These are phyloP conservation scores for Ooceraea biroi DNA, from an alignment of 1,140 invertebrate genomes.

Conservation along the genomic window DNA sequence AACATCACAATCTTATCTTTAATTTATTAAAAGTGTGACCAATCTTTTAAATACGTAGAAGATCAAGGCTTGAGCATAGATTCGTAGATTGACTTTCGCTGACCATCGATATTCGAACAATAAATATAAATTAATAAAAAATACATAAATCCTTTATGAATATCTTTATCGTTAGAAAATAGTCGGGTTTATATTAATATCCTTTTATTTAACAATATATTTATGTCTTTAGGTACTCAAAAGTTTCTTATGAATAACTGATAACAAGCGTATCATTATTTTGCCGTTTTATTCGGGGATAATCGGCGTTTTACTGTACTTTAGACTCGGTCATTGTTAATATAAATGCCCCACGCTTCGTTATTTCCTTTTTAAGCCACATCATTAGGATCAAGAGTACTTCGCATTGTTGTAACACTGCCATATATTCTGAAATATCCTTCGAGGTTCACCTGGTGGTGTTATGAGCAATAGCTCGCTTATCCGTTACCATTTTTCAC, in stretches of 20 bases:
- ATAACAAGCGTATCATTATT: too few species aligned
- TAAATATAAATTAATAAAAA: too few species aligned
- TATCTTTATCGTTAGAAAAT: too few species aligned
- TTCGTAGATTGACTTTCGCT: background rate
- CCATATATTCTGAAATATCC: conserved; percentile 20
- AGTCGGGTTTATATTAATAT: too few species aligned
- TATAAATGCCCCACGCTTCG: background rate
- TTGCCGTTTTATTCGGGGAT: too few species aligned
- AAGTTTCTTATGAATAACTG: too few species aligned
- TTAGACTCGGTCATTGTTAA: background rate
- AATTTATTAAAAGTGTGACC: conserved; percentile 1
- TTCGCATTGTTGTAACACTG: background rate
- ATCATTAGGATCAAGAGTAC: background rate
- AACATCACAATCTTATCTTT: conserved; percentile 8
- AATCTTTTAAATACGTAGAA: background rate
- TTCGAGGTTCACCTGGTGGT: background rate
- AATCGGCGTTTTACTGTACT: background rate
- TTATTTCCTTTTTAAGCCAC: background rate
- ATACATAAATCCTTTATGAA: too few species aligned
- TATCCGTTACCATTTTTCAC: background rate
- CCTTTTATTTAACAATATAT: too few species aligned
- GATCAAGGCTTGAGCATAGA: background rate
- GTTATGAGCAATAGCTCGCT: conserved; percentile 20
- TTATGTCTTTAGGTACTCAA: too few species aligned
- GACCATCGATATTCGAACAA: background rate